Evolutionary conservation across 2,797 vertebrate species (phyloP).

Genomic region (Myotis planiceps): DNA sequence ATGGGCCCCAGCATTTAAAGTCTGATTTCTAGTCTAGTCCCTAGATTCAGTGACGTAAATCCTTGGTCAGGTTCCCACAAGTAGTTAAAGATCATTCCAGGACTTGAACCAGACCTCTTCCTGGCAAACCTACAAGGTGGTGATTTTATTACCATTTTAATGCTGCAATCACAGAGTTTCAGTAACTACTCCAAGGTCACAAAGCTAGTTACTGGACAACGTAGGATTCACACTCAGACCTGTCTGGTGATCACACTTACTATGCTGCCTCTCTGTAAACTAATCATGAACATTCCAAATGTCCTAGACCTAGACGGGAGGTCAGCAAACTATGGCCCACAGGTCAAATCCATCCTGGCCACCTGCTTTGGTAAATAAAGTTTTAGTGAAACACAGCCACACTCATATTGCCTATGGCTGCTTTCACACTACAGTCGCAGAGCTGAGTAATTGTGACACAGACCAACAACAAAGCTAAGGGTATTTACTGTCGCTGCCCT

Average conservation of each 20-base stretch:
- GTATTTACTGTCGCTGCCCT: neutral
- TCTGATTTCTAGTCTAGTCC: neutral
- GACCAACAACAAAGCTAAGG: neutral
- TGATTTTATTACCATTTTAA: constrained; percentile 11
- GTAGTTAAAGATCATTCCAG: neutral
- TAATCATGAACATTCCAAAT: neutral
- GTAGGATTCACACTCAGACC: neutral
- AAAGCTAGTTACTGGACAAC: neutral
- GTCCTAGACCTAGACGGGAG: neutral
- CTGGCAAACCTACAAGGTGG: neutral
- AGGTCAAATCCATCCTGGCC: neutral
- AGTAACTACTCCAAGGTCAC: neutral
- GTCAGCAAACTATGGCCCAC: neutral
- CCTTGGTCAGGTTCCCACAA: neutral
- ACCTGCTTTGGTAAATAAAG: neutral
- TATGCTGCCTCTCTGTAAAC: neutral
- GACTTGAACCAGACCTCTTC: neutral
- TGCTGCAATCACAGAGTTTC: neutral
- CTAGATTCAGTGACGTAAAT: neutral
- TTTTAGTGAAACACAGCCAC: neutral
- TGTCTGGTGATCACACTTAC: neutral
- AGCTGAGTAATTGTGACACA: neutral
- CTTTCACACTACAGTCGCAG: neutral
- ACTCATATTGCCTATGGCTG: neutral
- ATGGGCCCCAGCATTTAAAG: neutral